Percentiles rank a stretch among this genome's conserved stretches.
phyloP scores from a whole-genome alignment of 2,888 invertebrate species.

The Pandemis corylana region DNA sequence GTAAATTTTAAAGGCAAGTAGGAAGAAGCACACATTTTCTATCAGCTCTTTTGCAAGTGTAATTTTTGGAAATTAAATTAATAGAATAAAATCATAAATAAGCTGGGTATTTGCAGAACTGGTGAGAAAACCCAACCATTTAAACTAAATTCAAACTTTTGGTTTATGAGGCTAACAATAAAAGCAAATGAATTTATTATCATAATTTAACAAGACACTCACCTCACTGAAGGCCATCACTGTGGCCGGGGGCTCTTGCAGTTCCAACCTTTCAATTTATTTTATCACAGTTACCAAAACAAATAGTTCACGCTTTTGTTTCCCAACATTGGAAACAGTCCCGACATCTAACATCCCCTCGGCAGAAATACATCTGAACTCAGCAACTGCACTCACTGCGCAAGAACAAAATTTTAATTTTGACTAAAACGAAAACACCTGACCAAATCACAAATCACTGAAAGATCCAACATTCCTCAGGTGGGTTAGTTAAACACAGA shows the following conservation, averaged over 20 bases:
- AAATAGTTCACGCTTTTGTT: slow-evolving; percentile 84
- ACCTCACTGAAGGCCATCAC: slow-evolving; percentile 93
- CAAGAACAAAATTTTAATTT: slow-evolving; percentile 83
- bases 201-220: slow-evolving; percentile 63
- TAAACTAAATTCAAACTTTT: slow-evolving; percentile 15
- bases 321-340: slow-evolving; percentile 83
- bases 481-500: slow-evolving; percentile 82
- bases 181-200: slow-evolving; percentile 30
- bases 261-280: slow-evolving; percentile 80
- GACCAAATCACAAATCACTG: slow-evolving; percentile 86
- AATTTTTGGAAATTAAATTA: slow-evolving; percentile 6
- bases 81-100: background rate
- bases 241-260: slow-evolving; percentile 85
- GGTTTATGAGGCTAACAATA: slow-evolving; percentile 14
- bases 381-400: slow-evolving; percentile 82
- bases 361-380: slow-evolving; percentile 83
- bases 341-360: slow-evolving; percentile 83
- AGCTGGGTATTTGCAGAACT: background rate
- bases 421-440: slow-evolving; percentile 84
- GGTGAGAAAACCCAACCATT: slow-evolving; percentile 2
- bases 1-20: slow-evolving; percentile 5
- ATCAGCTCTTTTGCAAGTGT: background rate
- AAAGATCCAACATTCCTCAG: slow-evolving; percentile 88
- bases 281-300: slow-evolving; percentile 82
- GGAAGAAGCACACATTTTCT: slow-evolving; percentile 12